Percentiles rank a stretch among this genome's conserved stretches.
These are phyloP conservation scores for Pelmatolapia mariae DNA, from an alignment of 2,113 vertebrate genomes.

Conservation along the genomic window DNA sequence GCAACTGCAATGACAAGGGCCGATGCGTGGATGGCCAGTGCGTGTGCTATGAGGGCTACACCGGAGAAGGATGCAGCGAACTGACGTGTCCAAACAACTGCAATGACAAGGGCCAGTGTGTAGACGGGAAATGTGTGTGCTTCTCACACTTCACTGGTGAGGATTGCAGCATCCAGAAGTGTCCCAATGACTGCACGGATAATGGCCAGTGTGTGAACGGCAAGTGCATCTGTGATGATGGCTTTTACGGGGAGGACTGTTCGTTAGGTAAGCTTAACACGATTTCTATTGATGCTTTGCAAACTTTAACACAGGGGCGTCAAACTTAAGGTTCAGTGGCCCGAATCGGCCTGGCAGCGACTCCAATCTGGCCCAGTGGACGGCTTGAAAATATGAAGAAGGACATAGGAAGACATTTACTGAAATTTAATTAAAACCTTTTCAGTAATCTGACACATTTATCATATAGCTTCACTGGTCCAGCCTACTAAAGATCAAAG, in stretches of 20 bases:
- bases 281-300: background rate
- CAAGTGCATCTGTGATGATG: conserved; percentile 79
- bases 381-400: background rate
- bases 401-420: background rate
- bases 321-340: background rate
- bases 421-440: background rate
- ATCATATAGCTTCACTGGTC: background rate
- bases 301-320: background rate
- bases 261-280: conserved; percentile 72
- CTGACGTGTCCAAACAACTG: conserved; percentile 75
- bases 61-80: conserved; percentile 74
- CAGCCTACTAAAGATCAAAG: background rate
- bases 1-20: conserved; percentile 79
- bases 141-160: conserved; percentile 69
- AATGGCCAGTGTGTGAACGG: conserved; percentile 82
- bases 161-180: conserved; percentile 77
- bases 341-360: background rate
- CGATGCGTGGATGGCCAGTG: conserved; percentile 75
- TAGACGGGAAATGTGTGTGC: conserved; percentile 77
- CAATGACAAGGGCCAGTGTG: conserved; percentile 77
- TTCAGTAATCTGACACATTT: background rate
- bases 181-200: conserved; percentile 74
- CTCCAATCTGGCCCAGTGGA: background rate
- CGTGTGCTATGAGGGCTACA: conserved; percentile 72
- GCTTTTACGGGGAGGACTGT: conserved; percentile 80